A percentile compares a stretch with the other conserved stretches of the same genome.
These are phyloP conservation scores for Apodemus sylvaticus DNA, from an alignment of 2,113 vertebrate species.

Conservation along the genomic window DNA sequence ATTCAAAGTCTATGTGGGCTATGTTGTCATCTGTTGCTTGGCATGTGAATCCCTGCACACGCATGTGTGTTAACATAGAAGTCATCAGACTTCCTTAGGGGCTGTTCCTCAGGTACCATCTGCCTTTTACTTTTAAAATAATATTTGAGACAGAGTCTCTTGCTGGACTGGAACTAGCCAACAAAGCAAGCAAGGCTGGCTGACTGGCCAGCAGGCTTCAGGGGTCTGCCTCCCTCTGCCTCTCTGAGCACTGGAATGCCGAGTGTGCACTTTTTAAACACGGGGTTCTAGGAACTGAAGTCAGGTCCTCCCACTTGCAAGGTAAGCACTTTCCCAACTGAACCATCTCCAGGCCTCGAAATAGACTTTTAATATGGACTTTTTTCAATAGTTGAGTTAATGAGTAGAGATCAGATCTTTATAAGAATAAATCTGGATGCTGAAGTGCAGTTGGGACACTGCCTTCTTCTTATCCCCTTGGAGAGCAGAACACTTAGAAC, in stretches of 20 bases:
- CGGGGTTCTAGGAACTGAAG: not conserved
- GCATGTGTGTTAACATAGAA: not conserved
- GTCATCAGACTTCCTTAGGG: too few species aligned
- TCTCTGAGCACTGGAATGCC: not conserved
- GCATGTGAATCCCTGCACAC: not conserved
- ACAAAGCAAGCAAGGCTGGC: not conserved
- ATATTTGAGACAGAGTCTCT: not conserved
- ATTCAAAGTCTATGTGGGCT: not conserved
- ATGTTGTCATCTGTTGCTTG: fast-evolving
- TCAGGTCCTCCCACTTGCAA: not conserved
- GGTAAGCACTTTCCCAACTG: not conserved
- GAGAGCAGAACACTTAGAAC: not conserved
- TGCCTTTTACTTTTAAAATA: not conserved
- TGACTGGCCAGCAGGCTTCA: not conserved
- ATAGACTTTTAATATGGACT: not conserved
- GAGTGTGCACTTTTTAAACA: not conserved
- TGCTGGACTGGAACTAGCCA: too few species aligned
- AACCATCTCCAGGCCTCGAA: not conserved
- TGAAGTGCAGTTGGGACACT: not conserved
- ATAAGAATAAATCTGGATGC: conserved; percentile 7
- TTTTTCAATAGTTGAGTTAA: conserved; percentile 27
- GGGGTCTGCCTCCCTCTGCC: not conserved
- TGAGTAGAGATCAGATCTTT: not conserved
- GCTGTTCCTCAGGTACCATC: not conserved
- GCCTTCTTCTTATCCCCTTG: not conserved